Base-by-base conservation (phyloP, 1,140 invertebrate species). In the Chymomyza costata region DNA sequence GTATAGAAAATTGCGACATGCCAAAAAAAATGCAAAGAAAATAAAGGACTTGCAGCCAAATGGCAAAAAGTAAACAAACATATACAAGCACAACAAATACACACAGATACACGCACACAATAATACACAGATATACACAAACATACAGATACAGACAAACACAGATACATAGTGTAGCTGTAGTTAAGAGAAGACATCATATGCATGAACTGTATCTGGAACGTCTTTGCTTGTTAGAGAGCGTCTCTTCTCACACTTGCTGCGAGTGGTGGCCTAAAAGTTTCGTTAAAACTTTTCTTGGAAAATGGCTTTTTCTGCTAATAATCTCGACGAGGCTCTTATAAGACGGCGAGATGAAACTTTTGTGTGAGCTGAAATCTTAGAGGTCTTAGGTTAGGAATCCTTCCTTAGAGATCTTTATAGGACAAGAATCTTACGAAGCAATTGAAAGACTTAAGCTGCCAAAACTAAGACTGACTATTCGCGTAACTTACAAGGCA, bases 41-140 rank as follows among this genome's bases (percentile, higher is more conserved):
- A 46, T 16, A 25, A 35, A 40, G 44, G 35, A 31, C 43, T 46
- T 46, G 56, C 46, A 73, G 49, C 48, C 58, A 73, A 73, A 73
- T 73, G 68, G 68, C 68, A 73, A 73, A 73, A 74, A 73, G 68
- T 64, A 73, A 73, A 73, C 68, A 73, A 73, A 73, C 74, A 73
- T 73, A 73, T 63, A 73, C 44, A 64, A 16, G 47, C 37, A 54
- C n/a, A n/a, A 73, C 74, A 73, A 73, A 73, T 63, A 73, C 44
- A 64, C 21, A 54, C 37, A 54, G 38, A 28, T 32, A 48, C 31
- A 48, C 28, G 16, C 35, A 16, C 13, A 11, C 18, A 14, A 13
- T 7, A 38, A 17, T 35, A 18, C 19, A 5, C n/a, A 50, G 39
- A 35, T 45, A 50, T 43, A 19, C 31, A 19, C 38, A 45, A 50